phyloP scores from a whole-genome alignment of 2,888 invertebrate genomes.

The Calliscelio sp. region DNA sequence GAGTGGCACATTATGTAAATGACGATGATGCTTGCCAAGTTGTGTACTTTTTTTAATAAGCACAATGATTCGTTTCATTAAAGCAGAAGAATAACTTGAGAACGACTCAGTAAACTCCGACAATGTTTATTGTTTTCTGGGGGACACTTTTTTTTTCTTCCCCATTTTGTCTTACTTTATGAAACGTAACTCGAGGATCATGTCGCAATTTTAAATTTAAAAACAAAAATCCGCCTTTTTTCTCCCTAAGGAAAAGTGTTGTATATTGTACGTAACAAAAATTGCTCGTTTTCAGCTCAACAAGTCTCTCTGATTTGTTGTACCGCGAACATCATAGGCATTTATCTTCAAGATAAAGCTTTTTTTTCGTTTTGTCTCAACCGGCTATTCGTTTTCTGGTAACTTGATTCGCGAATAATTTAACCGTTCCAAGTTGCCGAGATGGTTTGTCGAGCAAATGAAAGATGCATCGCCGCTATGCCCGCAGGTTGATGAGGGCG shows the following conservation, averaged over 20 bases:
- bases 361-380: constrained; percentile 9
- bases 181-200: constrained; percentile 13
- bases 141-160: no score
- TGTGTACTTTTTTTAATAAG: no score
- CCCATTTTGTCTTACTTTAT: no score
- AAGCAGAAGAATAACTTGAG: no score
- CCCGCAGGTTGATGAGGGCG: constrained; percentile 30
- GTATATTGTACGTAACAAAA: neutral
- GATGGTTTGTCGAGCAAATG: constrained; percentile 48
- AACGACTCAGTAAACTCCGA: no score
- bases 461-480: constrained; percentile 33
- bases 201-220: constrained; percentile 14
- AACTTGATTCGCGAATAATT: constrained; percentile 48
- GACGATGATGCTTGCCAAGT: neutral
- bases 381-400: constrained; percentile 33
- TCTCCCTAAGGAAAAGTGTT: no score
- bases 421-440: constrained; percentile 16
- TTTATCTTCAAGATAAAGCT: constrained; percentile 21
- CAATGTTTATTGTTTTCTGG: no score
- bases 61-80: no score
- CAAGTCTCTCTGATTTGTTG: constrained; percentile 26
- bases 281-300: constrained; percentile 31
- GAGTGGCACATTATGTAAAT: constrained; percentile 3
- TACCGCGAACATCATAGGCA: neutral
- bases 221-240: no score